Base-by-base conservation (phyloP, 2,113 vertebrate species). In the Gasterosteus aculeatus region DNA sequence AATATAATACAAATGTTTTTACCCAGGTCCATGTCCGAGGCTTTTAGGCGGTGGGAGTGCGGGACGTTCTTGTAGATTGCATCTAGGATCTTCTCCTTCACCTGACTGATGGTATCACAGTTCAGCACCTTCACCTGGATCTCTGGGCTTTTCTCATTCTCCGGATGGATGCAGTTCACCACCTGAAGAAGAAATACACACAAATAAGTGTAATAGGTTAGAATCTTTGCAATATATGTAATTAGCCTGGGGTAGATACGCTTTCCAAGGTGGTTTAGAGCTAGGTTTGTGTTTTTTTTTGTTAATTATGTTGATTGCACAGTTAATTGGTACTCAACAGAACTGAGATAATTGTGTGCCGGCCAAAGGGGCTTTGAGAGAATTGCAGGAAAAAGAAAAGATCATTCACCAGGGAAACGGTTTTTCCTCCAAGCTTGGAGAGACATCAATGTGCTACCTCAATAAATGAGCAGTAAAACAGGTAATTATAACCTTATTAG, bases 61-160 rank as follows among this genome's bases (percentile, higher is more conserved):
- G 97, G 98, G 31, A 99, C 95, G 0, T 99, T 99, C 93, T 99
- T 99, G 92, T 98, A 99, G 91, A 99, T 97, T 89, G 98, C 96
- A 1, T 99, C 98, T 0, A 99, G 94, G 80, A 99, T 98, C 91
- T 99, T 99, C 92, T 99, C 98, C 89, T 99, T 99, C 83, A 98
- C 96, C 83, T 99, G 98, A 0, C 96, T 98, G 90, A 99, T 97
- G 85, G 98, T 99, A 92, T 99, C 98, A 0, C 98, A 99, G 87
- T 99, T 99, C 65, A 99, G 92, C 61, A 96, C 96, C 94, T 99
- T 99, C 80, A 98, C 97, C 0, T 97, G 97, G 85, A 99, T 95
- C 94, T 99, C 97, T 0, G 97, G 93, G 64, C 96, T 98, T 91
- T 98, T 99, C 91, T 96, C 95, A 0, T 95, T 98, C 89, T 99